Base-by-base conservation (phyloP, 2,888 invertebrate species). In the Hybos culiciformis region DNA sequence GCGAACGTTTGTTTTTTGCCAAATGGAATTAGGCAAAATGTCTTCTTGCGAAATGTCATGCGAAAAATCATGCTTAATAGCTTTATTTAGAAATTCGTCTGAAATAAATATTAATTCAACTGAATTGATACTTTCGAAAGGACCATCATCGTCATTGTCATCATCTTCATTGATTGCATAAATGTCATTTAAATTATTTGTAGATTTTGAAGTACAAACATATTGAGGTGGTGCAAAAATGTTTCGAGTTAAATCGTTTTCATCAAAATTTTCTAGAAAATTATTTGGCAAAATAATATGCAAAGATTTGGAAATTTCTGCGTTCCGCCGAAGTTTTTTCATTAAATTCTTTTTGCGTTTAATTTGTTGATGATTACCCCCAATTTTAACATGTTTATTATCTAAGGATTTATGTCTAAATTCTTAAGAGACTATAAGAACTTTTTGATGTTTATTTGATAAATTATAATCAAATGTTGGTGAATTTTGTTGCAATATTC, bases 71-170 rank as follows among this genome's bases (percentile, higher is more conserved):
- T 51, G 49, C 41, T 50, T 45, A n/a, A 47, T 37, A 15, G 46
- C 48, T 44, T 48, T 48, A 42, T 50, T 50, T 7, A 51, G 41
- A 50, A 47, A 53, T 42, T 53, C 53, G 38, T 53, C 53, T 5
- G 51, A 51, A 17, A 53, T 53, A 39, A 53, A 51, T n/a, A 53
- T 50, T 26, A 53, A 37, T 44, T 53, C 53, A 39, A 53, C 50
- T 1, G 53, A 53, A 34, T 48, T 50, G 12, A 50, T 47, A 40
- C 46, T 48, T 23, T 49, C 49, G 29, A 48, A 45, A 9, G 45
- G 44, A 19, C 47, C 51, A 15, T 39, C 43, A 31, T 51, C 48
- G 39, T 46, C 40, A 11, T 41, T 8, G 39, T 46, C 40, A 11
- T 41, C 12, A 18, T 31, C 23, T n/a, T 39, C 31, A 23, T 20